A percentile compares a stretch with the other conserved stretches of the same genome.
Evolutionary conservation across 1,140 invertebrate species (phyloP).

Genomic region (Saccostrea cuccullata): DNA sequence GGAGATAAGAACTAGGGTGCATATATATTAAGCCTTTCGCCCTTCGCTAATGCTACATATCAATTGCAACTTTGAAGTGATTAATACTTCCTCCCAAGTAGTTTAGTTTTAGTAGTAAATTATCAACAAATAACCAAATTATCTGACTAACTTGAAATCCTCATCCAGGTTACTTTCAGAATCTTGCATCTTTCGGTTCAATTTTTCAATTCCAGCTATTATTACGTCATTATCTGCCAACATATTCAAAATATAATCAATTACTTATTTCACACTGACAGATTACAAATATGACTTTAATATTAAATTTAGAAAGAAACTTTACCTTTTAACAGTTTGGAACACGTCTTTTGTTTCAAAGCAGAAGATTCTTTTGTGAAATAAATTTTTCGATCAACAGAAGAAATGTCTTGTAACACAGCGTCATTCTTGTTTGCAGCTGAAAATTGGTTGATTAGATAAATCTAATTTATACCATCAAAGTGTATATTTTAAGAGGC

Average conservation of each 20-base stretch:
- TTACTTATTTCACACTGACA: background rate
- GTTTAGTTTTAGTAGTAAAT: too few species aligned
- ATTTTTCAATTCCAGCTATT: background rate
- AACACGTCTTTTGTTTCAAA: background rate
- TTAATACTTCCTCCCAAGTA: too few species aligned
- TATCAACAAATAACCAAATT: too few species aligned
- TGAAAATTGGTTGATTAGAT: background rate
- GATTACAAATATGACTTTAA: too few species aligned
- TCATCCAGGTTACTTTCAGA: background rate
- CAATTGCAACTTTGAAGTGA: too few species aligned
- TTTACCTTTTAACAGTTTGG: background rate
- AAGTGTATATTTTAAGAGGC: too few species aligned
- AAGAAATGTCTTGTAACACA: constrained; percentile 2
- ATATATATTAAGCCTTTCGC: too few species aligned
- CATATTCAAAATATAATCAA: background rate
- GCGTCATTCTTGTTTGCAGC: constrained; percentile 7
- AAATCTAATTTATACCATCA: too few species aligned
- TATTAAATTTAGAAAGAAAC: too few species aligned
- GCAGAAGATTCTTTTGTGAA: constrained; percentile 4
- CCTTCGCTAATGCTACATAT: too few species aligned
- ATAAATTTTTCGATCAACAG: constrained; percentile 21
- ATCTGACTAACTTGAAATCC: background rate
- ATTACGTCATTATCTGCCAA: background rate
- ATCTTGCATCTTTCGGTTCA: background rate
- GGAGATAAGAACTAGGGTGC: too few species aligned